Conservation (phyloP, 2,797 vertebrate genomes). For the Phaenicophaeus curvirostris region DNA sequence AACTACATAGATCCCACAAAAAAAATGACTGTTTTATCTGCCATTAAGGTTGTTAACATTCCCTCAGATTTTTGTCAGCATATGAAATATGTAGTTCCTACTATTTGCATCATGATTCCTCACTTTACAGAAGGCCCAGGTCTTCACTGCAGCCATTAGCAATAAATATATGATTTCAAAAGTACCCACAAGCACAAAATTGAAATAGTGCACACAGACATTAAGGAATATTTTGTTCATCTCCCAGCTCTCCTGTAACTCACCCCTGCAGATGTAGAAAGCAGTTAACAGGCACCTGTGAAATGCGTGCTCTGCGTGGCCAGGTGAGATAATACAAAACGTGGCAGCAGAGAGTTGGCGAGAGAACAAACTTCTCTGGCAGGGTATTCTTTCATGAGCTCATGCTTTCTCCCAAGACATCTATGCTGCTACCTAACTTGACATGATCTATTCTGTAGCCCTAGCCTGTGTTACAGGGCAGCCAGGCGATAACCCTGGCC, state of each 20-base stretch:
- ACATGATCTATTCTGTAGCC: slow-evolving; percentile 23
- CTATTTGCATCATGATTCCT: background rate
- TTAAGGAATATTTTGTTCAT: background rate
- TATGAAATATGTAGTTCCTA: background rate
- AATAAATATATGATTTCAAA: background rate
- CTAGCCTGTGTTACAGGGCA: background rate
- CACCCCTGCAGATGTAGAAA: background rate
- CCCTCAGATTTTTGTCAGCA: background rate
- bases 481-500: background rate
- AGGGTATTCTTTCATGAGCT: background rate
- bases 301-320: fast-evolving
- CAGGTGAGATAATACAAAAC: background rate
- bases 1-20: background rate
- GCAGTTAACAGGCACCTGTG: background rate
- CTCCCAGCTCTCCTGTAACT: background rate
- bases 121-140: background rate
- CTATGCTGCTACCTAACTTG: background rate
- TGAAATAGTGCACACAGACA: background rate
- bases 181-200: background rate
- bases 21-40: background rate
- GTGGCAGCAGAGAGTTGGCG: background rate
- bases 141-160: background rate
- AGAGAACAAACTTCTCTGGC: background rate
- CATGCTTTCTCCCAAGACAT: background rate
- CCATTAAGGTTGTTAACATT: background rate